Conservation (phyloP, 2,113 vertebrate genomes). For the Chaetops frenatus region DNA sequence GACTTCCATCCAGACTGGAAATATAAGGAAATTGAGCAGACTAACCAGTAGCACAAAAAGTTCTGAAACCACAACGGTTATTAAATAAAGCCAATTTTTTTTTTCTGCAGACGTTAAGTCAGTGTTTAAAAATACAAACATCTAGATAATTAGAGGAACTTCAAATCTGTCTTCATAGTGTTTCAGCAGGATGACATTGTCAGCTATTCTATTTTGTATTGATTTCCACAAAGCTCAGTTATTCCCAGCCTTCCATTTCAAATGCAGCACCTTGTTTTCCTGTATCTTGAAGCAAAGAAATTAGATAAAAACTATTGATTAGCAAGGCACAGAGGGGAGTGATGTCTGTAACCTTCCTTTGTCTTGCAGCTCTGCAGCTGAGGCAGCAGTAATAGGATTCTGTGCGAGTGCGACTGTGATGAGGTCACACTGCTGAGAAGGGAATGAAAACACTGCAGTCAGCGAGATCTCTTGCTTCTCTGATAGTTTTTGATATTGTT, state of each 20-base stretch:
- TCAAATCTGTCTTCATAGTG: conserved; percentile 25
- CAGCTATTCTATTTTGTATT: conserved; percentile 40
- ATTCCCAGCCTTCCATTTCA: conserved; percentile 31
- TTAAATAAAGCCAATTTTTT: background rate
- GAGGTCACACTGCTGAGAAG: conserved; percentile 51
- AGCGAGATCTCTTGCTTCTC: conserved; percentile 27
- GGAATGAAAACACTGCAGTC: conserved; percentile 38
- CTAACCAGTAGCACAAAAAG: background rate
- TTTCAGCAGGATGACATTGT: conserved; percentile 17
- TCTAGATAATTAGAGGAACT: conserved; percentile 44
- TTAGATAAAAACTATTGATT: conserved; percentile 60
- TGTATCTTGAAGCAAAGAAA: conserved; percentile 54
- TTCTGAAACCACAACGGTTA: background rate
- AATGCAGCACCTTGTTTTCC: conserved; percentile 44
- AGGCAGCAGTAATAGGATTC: conserved; percentile 54
- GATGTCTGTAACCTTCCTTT: conserved; percentile 53
- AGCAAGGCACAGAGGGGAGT: background rate
- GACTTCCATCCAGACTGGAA: background rate
- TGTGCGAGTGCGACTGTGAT: conserved; percentile 21
- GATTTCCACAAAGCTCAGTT: conserved; percentile 34
- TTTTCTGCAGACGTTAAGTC: background rate
- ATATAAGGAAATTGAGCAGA: background rate
- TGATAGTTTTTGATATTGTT: conserved; percentile 51
- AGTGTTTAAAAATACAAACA: conserved; percentile 34
- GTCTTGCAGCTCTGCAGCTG: conserved; percentile 54